Conservation (phyloP, 2,888 invertebrate genomes). For the Choreutis nemorana region DNA sequence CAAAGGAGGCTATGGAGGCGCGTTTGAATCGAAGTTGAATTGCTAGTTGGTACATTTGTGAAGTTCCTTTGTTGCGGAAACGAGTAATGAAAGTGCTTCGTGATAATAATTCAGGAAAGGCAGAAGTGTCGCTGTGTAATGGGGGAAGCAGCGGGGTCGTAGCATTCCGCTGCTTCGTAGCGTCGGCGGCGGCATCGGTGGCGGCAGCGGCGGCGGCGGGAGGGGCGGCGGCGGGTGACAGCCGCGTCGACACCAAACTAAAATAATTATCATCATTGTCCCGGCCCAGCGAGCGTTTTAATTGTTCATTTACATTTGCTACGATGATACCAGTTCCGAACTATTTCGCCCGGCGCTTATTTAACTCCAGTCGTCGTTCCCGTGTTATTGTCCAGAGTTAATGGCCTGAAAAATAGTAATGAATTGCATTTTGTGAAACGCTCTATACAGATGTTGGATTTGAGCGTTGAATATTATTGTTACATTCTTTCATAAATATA, state of each 20-base stretch:
- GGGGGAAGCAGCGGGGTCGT: conserved; percentile 41
- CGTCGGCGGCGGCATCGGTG: conserved; percentile 22
- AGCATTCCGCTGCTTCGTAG: conserved; percentile 54
- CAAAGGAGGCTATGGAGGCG: conserved; percentile 42
- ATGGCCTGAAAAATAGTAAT: conserved; percentile 63
- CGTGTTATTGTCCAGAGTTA: conserved; percentile 57
- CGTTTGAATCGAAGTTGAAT: conserved; percentile 57
- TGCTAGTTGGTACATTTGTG: conserved; percentile 51
- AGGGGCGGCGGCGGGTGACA: conserved; percentile 39
- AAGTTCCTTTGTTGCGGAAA: conserved; percentile 57
- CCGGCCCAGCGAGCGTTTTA: conserved; percentile 60
- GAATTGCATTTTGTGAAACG: conserved; percentile 51
- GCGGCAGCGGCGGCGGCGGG: conserved; percentile 25
- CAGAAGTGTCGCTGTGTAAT: conserved; percentile 65
- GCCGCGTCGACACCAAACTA: conserved; percentile 60
- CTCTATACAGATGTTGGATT: conserved; percentile 15
- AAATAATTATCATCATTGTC: conserved; percentile 67
- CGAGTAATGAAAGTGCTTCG: conserved; percentile 61
- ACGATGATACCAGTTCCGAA: conserved; percentile 63
- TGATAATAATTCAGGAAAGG: conserved; percentile 66
- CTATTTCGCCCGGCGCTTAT: conserved; percentile 58
- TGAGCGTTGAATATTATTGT: no score
- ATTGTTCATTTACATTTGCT: conserved; percentile 67
- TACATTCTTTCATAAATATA: no score
- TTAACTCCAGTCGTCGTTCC: conserved; percentile 48